Conservation (phyloP, 2,888 invertebrate genomes). For the Nemoura dubitans region DNA sequence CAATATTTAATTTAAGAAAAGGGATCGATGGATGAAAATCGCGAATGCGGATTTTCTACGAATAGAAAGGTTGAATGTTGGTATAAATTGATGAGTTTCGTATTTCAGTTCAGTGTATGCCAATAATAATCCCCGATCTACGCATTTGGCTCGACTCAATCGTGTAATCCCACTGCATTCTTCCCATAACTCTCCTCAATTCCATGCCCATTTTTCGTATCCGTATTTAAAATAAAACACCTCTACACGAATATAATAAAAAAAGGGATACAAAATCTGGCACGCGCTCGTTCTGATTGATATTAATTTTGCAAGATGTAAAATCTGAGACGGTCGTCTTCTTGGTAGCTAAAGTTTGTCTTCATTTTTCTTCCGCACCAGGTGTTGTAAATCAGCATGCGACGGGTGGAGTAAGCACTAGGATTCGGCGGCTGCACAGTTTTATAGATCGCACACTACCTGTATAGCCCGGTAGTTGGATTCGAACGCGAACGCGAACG, state of each 20-base stretch:
- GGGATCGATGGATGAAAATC: not conserved
- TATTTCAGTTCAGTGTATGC: not conserved
- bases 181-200: not conserved
- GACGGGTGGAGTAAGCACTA: not conserved
- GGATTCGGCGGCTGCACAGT: not conserved
- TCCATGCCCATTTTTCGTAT: not conserved
- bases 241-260: no score
- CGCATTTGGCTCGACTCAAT: not conserved
- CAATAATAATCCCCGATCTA: not conserved
- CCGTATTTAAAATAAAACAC: no score
- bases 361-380: not conserved
- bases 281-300: not conserved
- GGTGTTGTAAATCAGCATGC: not conserved
- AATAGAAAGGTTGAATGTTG: not conserved
- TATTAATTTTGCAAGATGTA: slow-evolving; percentile 7
- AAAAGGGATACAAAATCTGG: not conserved
- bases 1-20: not conserved
- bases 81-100: not conserved
- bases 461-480: not conserved
- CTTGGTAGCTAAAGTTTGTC: not conserved
- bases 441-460: slow-evolving; percentile 10
- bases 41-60: not conserved
- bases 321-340: not conserved
- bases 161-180: not conserved
- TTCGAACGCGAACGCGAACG: no score